A percentile compares a stretch with the other conserved stretches of the same genome.
phyloP scores from a whole-genome alignment of 1,140 invertebrate species.

The Eurytemora carolleeae region DNA sequence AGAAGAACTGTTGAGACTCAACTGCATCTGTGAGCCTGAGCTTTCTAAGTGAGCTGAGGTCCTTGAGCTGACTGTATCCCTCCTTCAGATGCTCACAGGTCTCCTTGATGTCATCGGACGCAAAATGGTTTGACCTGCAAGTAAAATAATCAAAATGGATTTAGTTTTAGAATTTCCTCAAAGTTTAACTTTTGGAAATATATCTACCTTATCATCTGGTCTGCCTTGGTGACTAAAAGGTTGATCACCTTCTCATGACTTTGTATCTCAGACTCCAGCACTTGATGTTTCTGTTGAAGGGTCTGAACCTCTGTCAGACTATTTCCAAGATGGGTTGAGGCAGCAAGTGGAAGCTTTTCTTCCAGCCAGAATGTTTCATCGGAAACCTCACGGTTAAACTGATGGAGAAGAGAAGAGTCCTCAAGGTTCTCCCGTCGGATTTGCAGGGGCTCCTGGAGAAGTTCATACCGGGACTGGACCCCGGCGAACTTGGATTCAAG shows the following conservation, averaged over 20 bases:
- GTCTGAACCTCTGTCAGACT: slow-evolving; percentile 78
- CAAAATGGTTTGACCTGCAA: slow-evolving; percentile 52
- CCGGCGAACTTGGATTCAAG: neutral
- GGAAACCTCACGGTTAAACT: slow-evolving; percentile 36
- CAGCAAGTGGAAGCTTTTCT: slow-evolving; percentile 64
- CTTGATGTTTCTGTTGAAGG: slow-evolving; percentile 65
- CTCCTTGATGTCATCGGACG: slow-evolving; percentile 58
- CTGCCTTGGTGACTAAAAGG: slow-evolving; percentile 14
- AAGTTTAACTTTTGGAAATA: neutral
- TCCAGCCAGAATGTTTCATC: slow-evolving; percentile 62
- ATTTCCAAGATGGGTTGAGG: slow-evolving; percentile 50
- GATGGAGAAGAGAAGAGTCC: slow-evolving; percentile 60
- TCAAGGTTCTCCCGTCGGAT: slow-evolving; percentile 70
- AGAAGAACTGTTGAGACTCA: slow-evolving; percentile 50
- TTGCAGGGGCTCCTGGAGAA: slow-evolving; percentile 67
- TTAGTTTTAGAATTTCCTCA: slow-evolving; percentile 50
- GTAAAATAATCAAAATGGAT: slow-evolving; percentile 52
- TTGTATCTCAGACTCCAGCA: slow-evolving; percentile 54
- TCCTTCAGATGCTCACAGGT: slow-evolving; percentile 48
- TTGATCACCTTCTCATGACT: slow-evolving; percentile 34
- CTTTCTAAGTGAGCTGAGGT: slow-evolving; percentile 45
- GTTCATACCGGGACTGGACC: slow-evolving; percentile 39
- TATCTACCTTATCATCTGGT: slow-evolving; percentile 5
- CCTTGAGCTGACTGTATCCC: slow-evolving; percentile 46
- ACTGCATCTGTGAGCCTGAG: slow-evolving; percentile 53